These are phyloP conservation scores for Tolypeutes matacus DNA, from an alignment of 2,797 vertebrate genomes.

Conservation along the genomic window DNA sequence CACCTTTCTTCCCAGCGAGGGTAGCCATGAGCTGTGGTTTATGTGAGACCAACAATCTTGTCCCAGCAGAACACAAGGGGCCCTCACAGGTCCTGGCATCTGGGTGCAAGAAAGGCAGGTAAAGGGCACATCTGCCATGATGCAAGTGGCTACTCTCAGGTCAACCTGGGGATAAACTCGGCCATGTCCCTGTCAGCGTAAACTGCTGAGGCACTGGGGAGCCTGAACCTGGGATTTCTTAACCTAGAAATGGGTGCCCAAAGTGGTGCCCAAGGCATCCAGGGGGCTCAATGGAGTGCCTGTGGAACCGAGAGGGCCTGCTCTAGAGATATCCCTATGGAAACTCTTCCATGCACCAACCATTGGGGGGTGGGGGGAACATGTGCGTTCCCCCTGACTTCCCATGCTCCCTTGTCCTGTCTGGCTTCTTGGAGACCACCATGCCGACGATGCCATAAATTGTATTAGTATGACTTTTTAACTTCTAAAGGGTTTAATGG, in stretches of 20 bases:
- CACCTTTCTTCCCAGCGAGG: not conserved
- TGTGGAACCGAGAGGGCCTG: not conserved
- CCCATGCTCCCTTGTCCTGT: not conserved
- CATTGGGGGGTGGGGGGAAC: too few relatives aligned
- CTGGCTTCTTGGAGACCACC: not conserved
- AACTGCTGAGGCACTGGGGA: too few relatives aligned
- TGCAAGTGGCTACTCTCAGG: not conserved
- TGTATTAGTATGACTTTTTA: not conserved
- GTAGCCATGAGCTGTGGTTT: not conserved
- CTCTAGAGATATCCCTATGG: not conserved
- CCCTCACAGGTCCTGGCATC: not conserved
- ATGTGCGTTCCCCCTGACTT: not conserved
- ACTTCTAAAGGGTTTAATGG: not conserved
- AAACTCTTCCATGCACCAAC: not conserved
- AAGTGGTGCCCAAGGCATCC: not conserved
- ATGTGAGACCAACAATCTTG: not conserved
- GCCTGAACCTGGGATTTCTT: not conserved
- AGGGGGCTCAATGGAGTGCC: not conserved
- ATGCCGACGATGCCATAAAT: too few relatives aligned
- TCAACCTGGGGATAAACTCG: not conserved
- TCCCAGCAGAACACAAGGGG: too few relatives aligned
- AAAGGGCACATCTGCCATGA: not conserved
- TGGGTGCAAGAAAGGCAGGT: too few relatives aligned
- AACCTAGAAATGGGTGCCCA: not conserved
- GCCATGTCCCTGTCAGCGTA: not conserved